A percentile compares a stretch with the other conserved stretches of the same genome.
These are phyloP conservation scores for Hyla sarda DNA, from an alignment of 2,113 vertebrate species.

Conservation along the genomic window DNA sequence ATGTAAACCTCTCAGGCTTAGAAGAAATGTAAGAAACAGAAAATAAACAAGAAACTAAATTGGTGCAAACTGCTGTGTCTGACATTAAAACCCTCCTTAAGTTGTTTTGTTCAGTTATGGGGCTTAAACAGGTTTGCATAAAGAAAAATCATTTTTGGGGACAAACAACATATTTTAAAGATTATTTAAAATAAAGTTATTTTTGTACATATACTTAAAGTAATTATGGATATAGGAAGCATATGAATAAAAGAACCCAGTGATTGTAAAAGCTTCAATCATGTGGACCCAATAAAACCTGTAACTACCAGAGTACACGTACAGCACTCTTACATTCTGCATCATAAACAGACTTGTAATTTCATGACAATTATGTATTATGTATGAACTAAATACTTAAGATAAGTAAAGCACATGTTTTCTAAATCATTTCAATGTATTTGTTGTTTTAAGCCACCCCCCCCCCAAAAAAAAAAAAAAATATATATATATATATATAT, in stretches of 20 bases:
- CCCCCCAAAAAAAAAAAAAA: no score
- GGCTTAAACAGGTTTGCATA: conserved; percentile 17
- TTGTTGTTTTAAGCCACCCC: neutral
- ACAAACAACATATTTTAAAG: conserved; percentile 44
- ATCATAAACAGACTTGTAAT: conserved; percentile 29
- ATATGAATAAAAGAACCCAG: conserved; percentile 18
- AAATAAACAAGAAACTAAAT: conserved; percentile 45
- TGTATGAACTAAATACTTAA: conserved; percentile 61
- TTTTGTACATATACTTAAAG: conserved; percentile 34
- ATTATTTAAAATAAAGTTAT: conserved; percentile 42
- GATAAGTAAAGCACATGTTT: conserved; percentile 56
- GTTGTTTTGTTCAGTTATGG: conserved; percentile 34
- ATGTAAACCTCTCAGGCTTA: conserved; percentile 36
- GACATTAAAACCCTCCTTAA: conserved; percentile 27
- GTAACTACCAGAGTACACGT: conserved; percentile 21
- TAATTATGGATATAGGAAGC: conserved; percentile 38
- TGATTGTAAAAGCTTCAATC: conserved; percentile 27
- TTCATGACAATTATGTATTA: conserved; percentile 24
- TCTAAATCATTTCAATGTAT: neutral
- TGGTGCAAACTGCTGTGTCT: conserved; percentile 44
- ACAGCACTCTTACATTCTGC: conserved; percentile 17
- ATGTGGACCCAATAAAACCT: conserved; percentile 46
- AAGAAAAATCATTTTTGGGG: conserved; percentile 23
- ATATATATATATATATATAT: no score
- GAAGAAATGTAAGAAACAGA: conserved; percentile 40